Base-by-base conservation (phyloP, 2,113 vertebrate species). In the Neopipo cinnamomea region DNA sequence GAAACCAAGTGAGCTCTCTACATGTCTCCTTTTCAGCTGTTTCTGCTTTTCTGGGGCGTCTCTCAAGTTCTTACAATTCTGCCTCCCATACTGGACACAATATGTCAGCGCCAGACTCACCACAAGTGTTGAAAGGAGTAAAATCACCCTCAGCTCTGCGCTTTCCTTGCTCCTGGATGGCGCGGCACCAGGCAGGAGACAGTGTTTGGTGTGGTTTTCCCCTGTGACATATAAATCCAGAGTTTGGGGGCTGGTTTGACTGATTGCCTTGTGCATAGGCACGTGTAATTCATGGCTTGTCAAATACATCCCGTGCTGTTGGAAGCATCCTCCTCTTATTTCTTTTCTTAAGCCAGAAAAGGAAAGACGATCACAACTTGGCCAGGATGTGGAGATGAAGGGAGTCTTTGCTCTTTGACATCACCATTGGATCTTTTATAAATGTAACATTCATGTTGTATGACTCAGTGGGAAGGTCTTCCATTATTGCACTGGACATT, bases 121-220 rank as follows among this genome's bases (percentile, higher is more conserved):
- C 35, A 28, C 27, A 72, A 55, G 35, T 37, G 21, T 56, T 63
- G 56, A 78, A 81, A 93, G 65, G 52, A 78, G 42, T 78, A 52
- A 68, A 92, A 89, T 89, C n/a, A 17, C 76, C 61, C 42, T 67
- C 61, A 75, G 12, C 62, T 66, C 58, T 17, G 23, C 0, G 0
- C 72, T 63, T 65, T 7, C 42, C 53, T 46, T 61, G 47, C 0
- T 27, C 16, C 46, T n/a, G 76, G 23, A 66, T 67, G 37, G 47
- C 1, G 0, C 3, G 0, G 53, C 75, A 62, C 52, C 0, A 1
- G 25, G 35, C 75, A 47, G 67, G 65, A 81, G 55, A 39, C 63
- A 33, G 12, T 44, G 67, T 59, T 70, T 65, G 74, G 41, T 85
- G 67, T 92, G 89, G 72, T 74, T 94, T 91, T 73, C 31, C 42